Conservation (phyloP, 2,113 vertebrate genomes). For the Agapornis roseicollis region DNA sequence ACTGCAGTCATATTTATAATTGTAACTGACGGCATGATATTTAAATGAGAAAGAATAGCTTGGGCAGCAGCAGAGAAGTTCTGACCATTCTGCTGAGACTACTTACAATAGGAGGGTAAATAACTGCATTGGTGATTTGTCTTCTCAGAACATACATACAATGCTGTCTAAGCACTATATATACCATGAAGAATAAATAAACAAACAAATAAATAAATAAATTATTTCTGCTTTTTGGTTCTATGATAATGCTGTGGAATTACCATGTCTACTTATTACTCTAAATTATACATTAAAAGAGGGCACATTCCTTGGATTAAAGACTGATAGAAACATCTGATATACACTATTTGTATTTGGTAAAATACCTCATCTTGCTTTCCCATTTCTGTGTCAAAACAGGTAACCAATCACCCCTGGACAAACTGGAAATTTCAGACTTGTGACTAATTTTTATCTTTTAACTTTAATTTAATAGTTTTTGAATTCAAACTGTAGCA, state of each 20-base stretch:
- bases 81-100: not conserved
- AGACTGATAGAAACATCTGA: not conserved
- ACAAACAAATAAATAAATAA: not conserved
- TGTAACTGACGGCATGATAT: not conserved
- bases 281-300: not conserved
- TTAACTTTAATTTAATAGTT: not conserved
- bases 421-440: not conserved
- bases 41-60: not conserved
- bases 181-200: not conserved
- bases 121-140: not conserved
- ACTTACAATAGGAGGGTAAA: not conserved
- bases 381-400: not conserved
- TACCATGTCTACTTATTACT: not conserved
- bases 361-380: not conserved
- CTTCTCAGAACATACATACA: not conserved
- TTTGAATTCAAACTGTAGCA: not conserved
- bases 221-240: not conserved
- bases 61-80: not conserved
- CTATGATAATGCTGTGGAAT: not conserved
- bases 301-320: not conserved
- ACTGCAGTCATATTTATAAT: not conserved
- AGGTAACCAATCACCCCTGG: not conserved
- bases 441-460: not conserved
- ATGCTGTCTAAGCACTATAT: not conserved
- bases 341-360: not conserved